A percentile compares a stretch with the other conserved stretches of the same genome.
Conservation (phyloP, 2,888 invertebrate genomes). For the Caenorhabditis panamensis region DNA sequence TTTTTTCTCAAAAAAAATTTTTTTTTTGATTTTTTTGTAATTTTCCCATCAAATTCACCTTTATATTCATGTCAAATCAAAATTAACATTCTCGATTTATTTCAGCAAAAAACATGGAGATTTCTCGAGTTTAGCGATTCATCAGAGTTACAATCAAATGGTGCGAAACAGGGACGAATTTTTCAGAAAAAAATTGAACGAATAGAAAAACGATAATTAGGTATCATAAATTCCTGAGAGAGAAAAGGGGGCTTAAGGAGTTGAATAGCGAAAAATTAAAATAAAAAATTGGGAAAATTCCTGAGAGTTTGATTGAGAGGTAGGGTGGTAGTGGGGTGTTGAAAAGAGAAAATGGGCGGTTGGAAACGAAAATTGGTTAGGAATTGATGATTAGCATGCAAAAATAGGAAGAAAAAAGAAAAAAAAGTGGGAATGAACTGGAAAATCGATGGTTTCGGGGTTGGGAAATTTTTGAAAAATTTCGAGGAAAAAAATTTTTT, state of each 20-base stretch:
- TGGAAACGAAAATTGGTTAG: not conserved
- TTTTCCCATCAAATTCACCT: not conserved
- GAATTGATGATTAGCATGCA: not conserved
- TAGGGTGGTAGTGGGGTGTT: slow-evolving; percentile 30
- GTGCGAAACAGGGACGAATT: not conserved
- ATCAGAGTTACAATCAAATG: not conserved
- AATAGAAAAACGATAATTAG: too few species aligned
- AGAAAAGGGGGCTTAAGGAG: slow-evolving; percentile 3
- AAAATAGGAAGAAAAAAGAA: not conserved
- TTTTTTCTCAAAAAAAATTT: not conserved
- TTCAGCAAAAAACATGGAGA: slow-evolving; percentile 45
- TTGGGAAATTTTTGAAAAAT: too few species aligned
- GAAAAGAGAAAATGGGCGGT: slow-evolving; percentile 2
- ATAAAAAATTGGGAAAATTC: slow-evolving; percentile 22
- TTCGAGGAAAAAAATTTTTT: too few species aligned
- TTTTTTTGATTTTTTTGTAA: not conserved
- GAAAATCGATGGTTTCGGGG: too few species aligned
- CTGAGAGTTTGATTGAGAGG: slow-evolving; percentile 54
- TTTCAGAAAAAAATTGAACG: not conserved
- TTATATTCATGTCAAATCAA: not conserved
- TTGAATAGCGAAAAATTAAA: too few species aligned
- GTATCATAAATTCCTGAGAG: slow-evolving; percentile 37
- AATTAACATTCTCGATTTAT: slow-evolving; percentile 54
- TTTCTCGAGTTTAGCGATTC: slow-evolving; percentile 9
- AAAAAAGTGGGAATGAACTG: not conserved